Evolutionary conservation across 2,113 vertebrate genomes (phyloP), one percentile per base, ranked within the genome.

Genomic region (Lepus timidus): DNA sequence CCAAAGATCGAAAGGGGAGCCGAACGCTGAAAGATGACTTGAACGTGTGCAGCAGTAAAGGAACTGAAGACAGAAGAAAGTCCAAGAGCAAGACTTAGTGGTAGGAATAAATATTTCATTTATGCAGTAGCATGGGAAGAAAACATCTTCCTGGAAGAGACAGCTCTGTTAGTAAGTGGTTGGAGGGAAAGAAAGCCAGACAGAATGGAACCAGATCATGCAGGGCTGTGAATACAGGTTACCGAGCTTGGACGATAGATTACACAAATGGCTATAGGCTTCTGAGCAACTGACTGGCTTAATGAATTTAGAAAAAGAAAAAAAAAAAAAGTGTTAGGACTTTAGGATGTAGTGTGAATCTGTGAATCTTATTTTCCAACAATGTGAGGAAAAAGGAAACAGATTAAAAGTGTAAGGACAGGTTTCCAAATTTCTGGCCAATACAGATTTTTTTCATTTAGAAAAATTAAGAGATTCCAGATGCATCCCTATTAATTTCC

Each of bases 181-280:
- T 88, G 64, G 64, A 82, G 36, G 64, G 64, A 82, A n/a, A 78
- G 51, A 92, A 92, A 95, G 39, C 79, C 64, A 95, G 78, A 85
- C 74, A 89, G 90, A 87, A 76, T 75, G 20, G 85, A 96, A 92
- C 36, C 90, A 90, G 51, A 74, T 6, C 33, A 31, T 27, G 2
- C 10, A 67, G 52, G 52, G 36, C 22, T 87, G n/a, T 90, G 36
- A 93, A 93, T 75, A 14, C 23, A 84, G 49, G 49, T 82, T 88
- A 68, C 12, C 33, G 71, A 49, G n/a, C 58, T 65, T 61, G 79
- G 70, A 73, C 83, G 65, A 39, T 17, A 14, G 68, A 82, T 74
- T 85, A 90, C 0, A 44, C 27, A 94, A 81, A 87, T 33, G 84
- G 75, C 27, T 73, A 52, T 76, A 82, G 79, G 31, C 19, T 65